phyloP scores from a whole-genome alignment of 23 tunicate genomes.

The Diplosoma virens region DNA sequence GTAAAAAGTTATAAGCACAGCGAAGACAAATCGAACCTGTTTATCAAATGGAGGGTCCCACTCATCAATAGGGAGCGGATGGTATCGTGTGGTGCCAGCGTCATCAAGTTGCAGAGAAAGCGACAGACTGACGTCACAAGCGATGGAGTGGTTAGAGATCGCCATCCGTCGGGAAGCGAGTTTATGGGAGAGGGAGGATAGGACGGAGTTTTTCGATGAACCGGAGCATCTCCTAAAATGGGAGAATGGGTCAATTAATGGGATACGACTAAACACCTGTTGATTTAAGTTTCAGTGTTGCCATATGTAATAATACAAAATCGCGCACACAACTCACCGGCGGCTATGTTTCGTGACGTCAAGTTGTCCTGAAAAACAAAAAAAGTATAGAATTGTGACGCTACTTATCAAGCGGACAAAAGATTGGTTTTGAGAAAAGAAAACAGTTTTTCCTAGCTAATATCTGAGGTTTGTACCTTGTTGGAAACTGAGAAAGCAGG shows the following conservation, averaged over 20 bases:
- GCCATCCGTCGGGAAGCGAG: constrained; percentile 60
- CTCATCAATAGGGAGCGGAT: constrained; percentile 14
- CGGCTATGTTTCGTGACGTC: too few relatives aligned
- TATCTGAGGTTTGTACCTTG: neutral
- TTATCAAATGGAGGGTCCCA: constrained; percentile 14
- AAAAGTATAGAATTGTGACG: too few relatives aligned
- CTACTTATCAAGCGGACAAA: too few relatives aligned
- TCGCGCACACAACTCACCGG: too few relatives aligned
- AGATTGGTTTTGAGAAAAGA: too few relatives aligned
- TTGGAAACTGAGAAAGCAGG: constrained; percentile 24
- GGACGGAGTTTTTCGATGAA: neutral
- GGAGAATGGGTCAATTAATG: too few relatives aligned
- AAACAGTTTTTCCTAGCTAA: too few relatives aligned
- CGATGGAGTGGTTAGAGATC: constrained; percentile 45
- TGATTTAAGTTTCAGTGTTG: too few relatives aligned
- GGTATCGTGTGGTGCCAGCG: constrained; percentile 34
- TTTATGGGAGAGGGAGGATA: constrained; percentile 9
- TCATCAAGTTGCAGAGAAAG: constrained; percentile 38
- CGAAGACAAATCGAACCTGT: constrained; percentile 19
- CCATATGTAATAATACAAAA: too few relatives aligned
- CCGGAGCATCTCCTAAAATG: constrained; percentile 14
- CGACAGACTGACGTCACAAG: constrained; percentile 41
- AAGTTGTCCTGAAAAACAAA: too few relatives aligned
- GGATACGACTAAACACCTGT: too few relatives aligned
- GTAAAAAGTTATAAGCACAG: too few relatives aligned